Conservation (phyloP, 2,113 vertebrate species). For the Diadophis punctatus region DNA sequence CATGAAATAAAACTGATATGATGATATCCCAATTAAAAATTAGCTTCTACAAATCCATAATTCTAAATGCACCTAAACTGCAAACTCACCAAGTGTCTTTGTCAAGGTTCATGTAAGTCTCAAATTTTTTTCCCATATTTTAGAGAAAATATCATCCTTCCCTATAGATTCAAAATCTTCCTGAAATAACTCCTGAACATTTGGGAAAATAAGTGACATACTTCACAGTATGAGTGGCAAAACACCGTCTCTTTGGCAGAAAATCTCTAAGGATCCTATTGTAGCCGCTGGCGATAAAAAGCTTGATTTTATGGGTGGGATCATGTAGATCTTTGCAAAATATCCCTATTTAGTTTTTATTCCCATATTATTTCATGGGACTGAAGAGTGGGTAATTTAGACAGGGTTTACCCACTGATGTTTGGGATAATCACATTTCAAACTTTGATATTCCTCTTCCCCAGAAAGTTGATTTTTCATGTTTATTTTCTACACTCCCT, state of each 20-base stretch:
- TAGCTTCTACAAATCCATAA: not conserved
- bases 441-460: not conserved
- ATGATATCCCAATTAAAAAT: not conserved
- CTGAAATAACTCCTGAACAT: not conserved
- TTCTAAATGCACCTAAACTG: not conserved
- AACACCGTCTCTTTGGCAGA: not conserved
- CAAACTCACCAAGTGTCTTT: not conserved
- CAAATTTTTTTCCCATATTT: not conserved
- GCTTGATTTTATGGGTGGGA: not conserved
- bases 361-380: not conserved
- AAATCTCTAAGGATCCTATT: not conserved
- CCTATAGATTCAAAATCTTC: not conserved
- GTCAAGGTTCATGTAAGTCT: no score
- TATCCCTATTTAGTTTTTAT: not conserved
- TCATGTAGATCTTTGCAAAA: not conserved
- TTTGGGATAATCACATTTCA: not conserved
- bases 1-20: not conserved
- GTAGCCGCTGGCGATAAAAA: not conserved
- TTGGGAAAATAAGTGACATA: not conserved
- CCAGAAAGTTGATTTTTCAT: not conserved
- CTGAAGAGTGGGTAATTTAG: not conserved
- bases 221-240: not conserved
- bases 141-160: not conserved
- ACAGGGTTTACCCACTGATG: not conserved
- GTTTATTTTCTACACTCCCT: not conserved